Evolutionary conservation across 1,140 invertebrate genomes (phyloP).

Genomic region (Argopecten irradians): DNA sequence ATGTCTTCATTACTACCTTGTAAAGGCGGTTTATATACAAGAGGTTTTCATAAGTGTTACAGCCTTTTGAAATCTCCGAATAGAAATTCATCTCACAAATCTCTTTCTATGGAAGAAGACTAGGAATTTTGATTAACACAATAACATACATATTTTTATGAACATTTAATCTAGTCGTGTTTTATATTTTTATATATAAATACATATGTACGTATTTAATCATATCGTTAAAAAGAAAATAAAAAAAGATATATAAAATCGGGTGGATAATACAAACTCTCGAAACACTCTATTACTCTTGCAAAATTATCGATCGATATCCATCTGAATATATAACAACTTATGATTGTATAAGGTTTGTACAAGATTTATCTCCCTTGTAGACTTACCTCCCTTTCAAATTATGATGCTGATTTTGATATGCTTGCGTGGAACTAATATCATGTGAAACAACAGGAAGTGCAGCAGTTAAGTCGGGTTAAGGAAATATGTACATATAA

Average conservation of each 20-base stretch:
- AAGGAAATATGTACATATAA: no score
- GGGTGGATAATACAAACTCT: not conserved
- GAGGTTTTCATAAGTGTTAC: not conserved
- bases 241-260: not conserved
- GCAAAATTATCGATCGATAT: not conserved
- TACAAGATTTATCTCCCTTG: conserved; percentile 1
- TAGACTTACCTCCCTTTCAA: not conserved
- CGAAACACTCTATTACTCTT: not conserved
- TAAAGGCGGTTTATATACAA: not conserved
- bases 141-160: not conserved
- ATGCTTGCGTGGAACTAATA: no score
- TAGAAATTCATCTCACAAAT: not conserved
- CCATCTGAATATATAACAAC: no score
- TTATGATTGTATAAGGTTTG: no score
- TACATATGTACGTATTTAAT: not conserved
- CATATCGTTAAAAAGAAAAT: not conserved
- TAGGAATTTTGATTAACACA: not conserved
- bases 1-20: not conserved
- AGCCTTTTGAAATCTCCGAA: not conserved
- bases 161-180: not conserved
- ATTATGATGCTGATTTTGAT: no score
- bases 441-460: no score
- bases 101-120: not conserved
- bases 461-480: no score
- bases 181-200: conserved; percentile 24